Evolutionary conservation across 2,797 vertebrate genomes (phyloP).

Genomic region (Ficedula albicollis): DNA sequence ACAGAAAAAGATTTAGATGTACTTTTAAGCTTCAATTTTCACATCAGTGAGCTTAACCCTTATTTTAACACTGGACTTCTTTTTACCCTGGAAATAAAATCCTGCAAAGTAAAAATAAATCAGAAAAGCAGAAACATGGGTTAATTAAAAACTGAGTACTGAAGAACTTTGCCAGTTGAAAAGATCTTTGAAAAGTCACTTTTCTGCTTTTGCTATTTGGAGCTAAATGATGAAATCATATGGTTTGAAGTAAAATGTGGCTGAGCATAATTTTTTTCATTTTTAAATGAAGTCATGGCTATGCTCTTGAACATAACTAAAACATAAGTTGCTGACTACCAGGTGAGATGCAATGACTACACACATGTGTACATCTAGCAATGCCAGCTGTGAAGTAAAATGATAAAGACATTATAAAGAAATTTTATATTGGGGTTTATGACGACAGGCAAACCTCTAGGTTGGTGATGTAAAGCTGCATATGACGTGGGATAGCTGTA

Average conservation of each 20-base stretch:
- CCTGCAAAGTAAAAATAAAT: neutral
- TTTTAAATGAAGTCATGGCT: neutral
- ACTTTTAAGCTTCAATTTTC: neutral
- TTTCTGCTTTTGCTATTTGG: neutral
- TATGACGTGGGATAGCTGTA: rapidly evolving
- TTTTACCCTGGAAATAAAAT: neutral
- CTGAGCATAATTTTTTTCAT: neutral
- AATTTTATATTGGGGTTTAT: neutral
- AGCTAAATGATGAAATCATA: neutral
- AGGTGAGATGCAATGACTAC: neutral
- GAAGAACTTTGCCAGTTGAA: neutral
- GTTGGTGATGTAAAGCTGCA: neutral
- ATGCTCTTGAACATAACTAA: neutral
- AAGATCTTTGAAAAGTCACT: neutral
- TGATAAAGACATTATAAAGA: neutral
- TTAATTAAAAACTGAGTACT: neutral
- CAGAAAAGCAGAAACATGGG: rapidly evolving
- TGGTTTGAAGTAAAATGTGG: neutral
- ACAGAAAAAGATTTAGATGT: neutral
- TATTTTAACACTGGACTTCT: neutral
- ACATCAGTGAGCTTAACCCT: neutral
- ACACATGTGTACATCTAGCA: neutral
- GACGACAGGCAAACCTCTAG: neutral
- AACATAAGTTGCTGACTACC: neutral
- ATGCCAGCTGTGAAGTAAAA: neutral